Base-by-base conservation (phyloP, 2,888 invertebrate genomes). In the Ectemnius lituratus region DNA sequence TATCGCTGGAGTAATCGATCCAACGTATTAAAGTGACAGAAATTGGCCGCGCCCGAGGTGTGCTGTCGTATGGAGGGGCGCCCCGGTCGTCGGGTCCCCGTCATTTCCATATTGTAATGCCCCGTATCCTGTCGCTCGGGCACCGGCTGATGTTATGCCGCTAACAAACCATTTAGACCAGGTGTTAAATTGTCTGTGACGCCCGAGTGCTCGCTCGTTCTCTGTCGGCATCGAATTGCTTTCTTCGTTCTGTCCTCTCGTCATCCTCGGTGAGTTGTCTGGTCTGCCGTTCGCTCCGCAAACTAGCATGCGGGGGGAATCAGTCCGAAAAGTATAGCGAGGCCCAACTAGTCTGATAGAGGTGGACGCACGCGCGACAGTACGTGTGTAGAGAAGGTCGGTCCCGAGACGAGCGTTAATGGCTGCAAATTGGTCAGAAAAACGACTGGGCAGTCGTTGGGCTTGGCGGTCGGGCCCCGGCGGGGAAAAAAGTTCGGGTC, bases 171-270 rank as follows among this genome's bases (percentile, higher is more conserved):
- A 89, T 89, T 90, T 89, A 88, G 85, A 83, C 88, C 90, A 90
- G 90, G 90, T 90, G 90, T 90, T 90, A 88, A 90, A 90, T 90
- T 90, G 90, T 87, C 89, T 89, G 90, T 90, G 89, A 90, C 90
- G 89, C 87, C 83, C 84, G 84, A 88, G 85, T 85, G 82, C 82
- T 84, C 76, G 78, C 74, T 61, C 64, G 64, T 62, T 71, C 27
- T 67, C 71, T 62, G 65, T 45, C 71, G 67, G 56, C 64, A 52
- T 52, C 52, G 52, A 52, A 5, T 16, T 1, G 5, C 16, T 5
- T 47, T 5, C n/a, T n/a, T 47, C 47, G 4, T 47, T 11, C 4
- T 47, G 63, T 67, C 62, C 62, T 46, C 18, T 20, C n/a, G 52
- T 27, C 16, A n/a, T 46, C 37, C 63, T 20, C 28, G n/a, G 28